Evolutionary conservation across 1,140 invertebrate genomes (phyloP), one percentile per base, ranked within the genome.

Genomic region (Reticulitermes speratus): DNA sequence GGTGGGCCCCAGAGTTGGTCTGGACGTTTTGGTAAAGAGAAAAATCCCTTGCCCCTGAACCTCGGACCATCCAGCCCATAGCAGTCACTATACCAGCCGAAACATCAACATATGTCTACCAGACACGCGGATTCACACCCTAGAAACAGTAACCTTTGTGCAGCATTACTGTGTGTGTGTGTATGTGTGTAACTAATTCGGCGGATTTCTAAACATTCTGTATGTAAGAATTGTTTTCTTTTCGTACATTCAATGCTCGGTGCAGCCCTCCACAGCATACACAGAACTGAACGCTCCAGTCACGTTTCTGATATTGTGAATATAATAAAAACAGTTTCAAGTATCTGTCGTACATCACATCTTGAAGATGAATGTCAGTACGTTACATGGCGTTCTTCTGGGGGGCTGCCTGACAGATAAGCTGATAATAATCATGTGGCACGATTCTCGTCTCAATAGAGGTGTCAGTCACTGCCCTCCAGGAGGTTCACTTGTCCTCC

Each of bases 301-400:
- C 65, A 75, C 65, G 65, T 75, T 75, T 30, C 25, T 75, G 65
- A 75, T 75, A 75, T 11, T 30, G 65, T 30, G 65, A 75, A 75
- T 75, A 75, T 16, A 55, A 55, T 55, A 55, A 55, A 55, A 75
- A 30, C 3, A 69, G 65, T 75, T 25, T 30, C 25, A 25, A 75
- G 65, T 75, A 75, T 75, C 65, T 75, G 65, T 8, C n/a, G 65
- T 75, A 75, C 65, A 75, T 75, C 65, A 75, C 65, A 75, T 75
- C 65, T 75, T 30, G 25, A 75, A 75, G 65, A 75, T 75, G 65
- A 30, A 75, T 30, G 65, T 75, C 65, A 75, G 65, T 75, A 75
- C 7, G 65, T 30, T 25, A 30, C 25, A 75, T 75, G 65, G 59
- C 21, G 25, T 65, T 65, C 59, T 23, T 19, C 1, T 9, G 21